Evolutionary conservation across 92 coral and sea anemone genomes (phyloP).

Genomic region (Zoanthus gigantus): DNA sequence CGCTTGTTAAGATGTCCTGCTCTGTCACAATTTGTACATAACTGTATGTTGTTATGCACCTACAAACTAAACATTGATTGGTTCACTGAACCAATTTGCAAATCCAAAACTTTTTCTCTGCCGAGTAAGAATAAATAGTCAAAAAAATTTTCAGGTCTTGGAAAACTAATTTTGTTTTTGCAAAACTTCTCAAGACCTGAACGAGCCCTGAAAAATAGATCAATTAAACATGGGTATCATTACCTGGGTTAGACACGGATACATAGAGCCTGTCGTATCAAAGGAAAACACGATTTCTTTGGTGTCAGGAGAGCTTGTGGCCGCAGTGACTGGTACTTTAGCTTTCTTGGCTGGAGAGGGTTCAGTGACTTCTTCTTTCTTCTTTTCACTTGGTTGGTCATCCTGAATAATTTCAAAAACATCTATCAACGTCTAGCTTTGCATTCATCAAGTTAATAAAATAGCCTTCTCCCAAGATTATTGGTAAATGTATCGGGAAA

Average conservation of each 20-base stretch:
- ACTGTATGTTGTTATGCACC: no score
- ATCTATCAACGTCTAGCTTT: neutral
- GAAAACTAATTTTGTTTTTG: no score
- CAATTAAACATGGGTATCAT: neutral
- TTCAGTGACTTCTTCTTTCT: constrained; percentile 51
- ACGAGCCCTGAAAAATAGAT: no score
- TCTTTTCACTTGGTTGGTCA: constrained; percentile 54
- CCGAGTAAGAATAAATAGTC: no score
- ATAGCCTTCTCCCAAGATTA: no score
- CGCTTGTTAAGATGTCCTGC: no score
- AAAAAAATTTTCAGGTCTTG: no score
- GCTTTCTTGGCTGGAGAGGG: constrained; percentile 81
- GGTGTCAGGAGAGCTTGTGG: constrained; percentile 61
- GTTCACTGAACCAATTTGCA: no score
- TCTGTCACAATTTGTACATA: no score
- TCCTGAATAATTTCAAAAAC: constrained; percentile 27
- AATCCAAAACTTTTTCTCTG: no score
- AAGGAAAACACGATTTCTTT: constrained; percentile 97
- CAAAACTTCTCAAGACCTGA: no score
- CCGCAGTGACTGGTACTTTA: constrained; percentile 59
- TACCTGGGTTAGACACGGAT: constrained; percentile 97
- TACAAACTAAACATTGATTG: no score
- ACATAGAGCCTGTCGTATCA: constrained; percentile 99
- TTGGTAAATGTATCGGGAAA: neutral
- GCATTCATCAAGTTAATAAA: neutral